Conservation (phyloP, 2,888 invertebrate genomes). For the Ephialtes manifestator region DNA sequence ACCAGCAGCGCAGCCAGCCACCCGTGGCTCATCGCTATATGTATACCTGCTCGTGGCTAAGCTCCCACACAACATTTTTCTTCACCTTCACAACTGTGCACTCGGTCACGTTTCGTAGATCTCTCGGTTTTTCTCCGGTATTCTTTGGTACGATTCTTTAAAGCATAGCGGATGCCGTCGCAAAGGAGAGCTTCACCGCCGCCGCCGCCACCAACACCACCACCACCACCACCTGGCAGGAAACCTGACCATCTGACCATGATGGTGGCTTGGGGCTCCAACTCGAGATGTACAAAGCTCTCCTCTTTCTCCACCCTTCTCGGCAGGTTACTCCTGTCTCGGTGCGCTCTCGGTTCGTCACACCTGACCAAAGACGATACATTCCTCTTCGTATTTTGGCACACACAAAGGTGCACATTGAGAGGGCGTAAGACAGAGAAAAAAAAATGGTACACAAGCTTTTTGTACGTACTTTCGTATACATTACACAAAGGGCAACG, state of each 20-base stretch:
- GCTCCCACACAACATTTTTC: background rate
- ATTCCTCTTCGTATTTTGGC: conserved; percentile 2
- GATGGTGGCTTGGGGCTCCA: conserved; percentile 40
- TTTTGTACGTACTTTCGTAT: conserved; percentile 41
- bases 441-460: conserved; percentile 2
- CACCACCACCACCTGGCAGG: conserved; percentile 62
- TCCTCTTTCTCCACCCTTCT: background rate
- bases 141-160: conserved; percentile 35
- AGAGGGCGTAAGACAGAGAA: background rate
- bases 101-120: conserved; percentile 57
- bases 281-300: conserved; percentile 39
- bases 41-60: conserved; percentile 1
- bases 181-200: conserved; percentile 3
- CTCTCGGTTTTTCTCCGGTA: conserved; percentile 29
- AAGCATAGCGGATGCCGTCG: conserved; percentile 27
- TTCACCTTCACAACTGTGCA: conserved; percentile 6
- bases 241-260: conserved; percentile 63
- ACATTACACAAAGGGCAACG: conserved; percentile 66
- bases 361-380: conserved; percentile 66
- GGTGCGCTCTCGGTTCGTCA: conserved; percentile 53
- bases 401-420: background rate
- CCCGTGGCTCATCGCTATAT: conserved; percentile 5
- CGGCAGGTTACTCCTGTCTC: conserved; percentile 38
- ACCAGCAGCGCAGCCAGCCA: background rate
- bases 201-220: background rate